Evolutionary conservation across 2,888 invertebrate species (phyloP).

Genomic region (Drosophila villosipedis): DNA sequence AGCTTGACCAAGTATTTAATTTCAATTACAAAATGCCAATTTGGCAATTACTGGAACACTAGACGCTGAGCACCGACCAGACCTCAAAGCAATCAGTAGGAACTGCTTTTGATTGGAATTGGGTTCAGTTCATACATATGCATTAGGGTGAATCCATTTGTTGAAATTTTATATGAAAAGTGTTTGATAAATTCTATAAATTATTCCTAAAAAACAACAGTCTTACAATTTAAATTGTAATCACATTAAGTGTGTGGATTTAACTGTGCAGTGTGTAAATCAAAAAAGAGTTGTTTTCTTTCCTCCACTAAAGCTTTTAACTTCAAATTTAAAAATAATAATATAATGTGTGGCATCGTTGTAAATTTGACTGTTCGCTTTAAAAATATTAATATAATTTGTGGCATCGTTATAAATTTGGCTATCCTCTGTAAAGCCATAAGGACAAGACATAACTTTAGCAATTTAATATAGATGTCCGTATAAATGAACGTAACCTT

Average conservation of each 20-base stretch:
- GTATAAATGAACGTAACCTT: not conserved
- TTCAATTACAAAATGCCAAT: conserved; percentile 69
- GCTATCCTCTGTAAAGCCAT: not conserved
- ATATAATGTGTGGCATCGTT: not conserved
- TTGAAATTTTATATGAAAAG: not conserved
- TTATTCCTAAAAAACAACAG: not conserved
- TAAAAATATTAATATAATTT: not conserved
- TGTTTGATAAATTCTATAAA: too few species aligned
- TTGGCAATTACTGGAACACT: conserved; percentile 46
- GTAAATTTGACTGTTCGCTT: too few species aligned
- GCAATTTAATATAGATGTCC: not conserved
- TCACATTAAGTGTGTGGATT: not conserved
- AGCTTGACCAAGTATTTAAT: conserved; percentile 68
- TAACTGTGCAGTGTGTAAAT: not conserved
- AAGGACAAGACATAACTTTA: not conserved
- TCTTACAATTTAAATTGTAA: not conserved
- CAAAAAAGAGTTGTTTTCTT: not conserved
- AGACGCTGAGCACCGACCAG: conserved; percentile 26
- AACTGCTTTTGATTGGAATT: conserved; percentile 9
- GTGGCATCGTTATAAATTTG: not conserved
- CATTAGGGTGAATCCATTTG: conserved; percentile 20
- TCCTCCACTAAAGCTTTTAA: not conserved
- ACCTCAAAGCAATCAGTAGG: conserved; percentile 48
- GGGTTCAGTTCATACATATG: not conserved
- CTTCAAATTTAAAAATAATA: not conserved